Base-by-base conservation (phyloP, 2,113 vertebrate species). In the Ciconia stormi region DNA sequence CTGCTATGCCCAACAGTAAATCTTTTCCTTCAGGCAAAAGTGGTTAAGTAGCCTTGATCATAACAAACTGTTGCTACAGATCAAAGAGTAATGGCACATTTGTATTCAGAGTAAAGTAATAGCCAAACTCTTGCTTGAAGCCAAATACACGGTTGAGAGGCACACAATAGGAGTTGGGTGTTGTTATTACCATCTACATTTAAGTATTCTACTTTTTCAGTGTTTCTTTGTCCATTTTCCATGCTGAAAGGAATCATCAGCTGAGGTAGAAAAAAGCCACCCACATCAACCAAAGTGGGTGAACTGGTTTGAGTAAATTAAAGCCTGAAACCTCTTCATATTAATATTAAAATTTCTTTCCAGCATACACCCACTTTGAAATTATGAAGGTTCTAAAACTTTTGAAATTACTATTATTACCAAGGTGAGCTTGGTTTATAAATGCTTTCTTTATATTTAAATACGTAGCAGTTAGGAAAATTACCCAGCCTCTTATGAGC, bases 371-470 rank as follows among this genome's bases (percentile, higher is more conserved):
- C 25, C 49, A 77, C 49, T 88, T 85, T 21, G 10, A 80, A 91
- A 90, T 80, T 14, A 88, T 9, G 40, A 91, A 70, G 40, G 40
- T 50, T 91, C 69, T 89, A 49, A 87, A 93, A 91, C 34, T 82
- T 91, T 29, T 77, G 40, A 91, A 79, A 93, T 82, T 70, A 72
- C 74, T 87, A 53, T 85, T 65, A 77, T 73, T 93, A 38, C 38
- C 38, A 38, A 38, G 38, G 38, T 38, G 38, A 38, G 38, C 38
- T 38, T 72, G 46, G 66, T 91, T 93, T 87, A 97, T 77, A 91
- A 93, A 90, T 66, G 56, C 46, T 91, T 91, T 73, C 49, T 62
- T 73, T 85, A 38, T 73, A 89, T 53, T 87, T 80, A 91, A 96
- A 91, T 65, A 93, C 0, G 2, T 6, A 77, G 71, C 44, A 69